Base-by-base conservation (phyloP, 2,888 invertebrate species). In the Capitulum mitella region DNA sequence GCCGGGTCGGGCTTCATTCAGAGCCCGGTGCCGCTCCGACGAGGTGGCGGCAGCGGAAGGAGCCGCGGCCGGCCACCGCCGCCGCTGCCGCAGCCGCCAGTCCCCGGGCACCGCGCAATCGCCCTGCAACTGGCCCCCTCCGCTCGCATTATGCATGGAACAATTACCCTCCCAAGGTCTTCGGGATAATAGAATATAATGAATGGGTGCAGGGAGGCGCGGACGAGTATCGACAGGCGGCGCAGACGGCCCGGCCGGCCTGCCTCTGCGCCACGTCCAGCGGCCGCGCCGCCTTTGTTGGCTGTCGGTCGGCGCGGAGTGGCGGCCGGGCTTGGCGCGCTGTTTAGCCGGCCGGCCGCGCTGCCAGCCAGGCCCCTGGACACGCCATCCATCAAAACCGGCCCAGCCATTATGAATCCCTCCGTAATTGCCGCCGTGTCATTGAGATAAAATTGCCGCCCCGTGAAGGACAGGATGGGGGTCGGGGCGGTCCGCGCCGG, bases 171-270 rank as follows among this genome's bases (percentile, higher is more conserved):
- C 64, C 64, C 64, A 64, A 64, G 64, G 64, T 64, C 64, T 64
- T 19, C 64, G 34, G 64, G 64, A 64, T 64, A 64, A 64, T 64
- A 64, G 64, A 64, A 64, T 64, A 64, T 64, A 64, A 64, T 64
- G 64, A 64, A 64, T 64, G 64, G 64, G 64, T 64, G 64, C 64
- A 64, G 16, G 34, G 19, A 22, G 61, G 61, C 10, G 34, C 34
- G 34, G 64, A 16, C 64, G 64, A 64, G 64, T 64, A 64, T 64
- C 19, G 64, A 64, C 64, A 29, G 64, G 10, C 0, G 19, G n/a
- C n/a, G 58, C 58, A n/a, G 58, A n/a, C 58, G 58, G 58, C 12
- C 10, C 8, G 22, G n/a, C 58, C 10, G 58, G 51, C 51, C 51
- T 8, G n/a, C n/a, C n/a, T n/a, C n/a, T n/a, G n/a, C n/a, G n/a